These are phyloP conservation scores for Panonychus citri DNA, from an alignment of 1,140 invertebrate species.

Conservation along the genomic window DNA sequence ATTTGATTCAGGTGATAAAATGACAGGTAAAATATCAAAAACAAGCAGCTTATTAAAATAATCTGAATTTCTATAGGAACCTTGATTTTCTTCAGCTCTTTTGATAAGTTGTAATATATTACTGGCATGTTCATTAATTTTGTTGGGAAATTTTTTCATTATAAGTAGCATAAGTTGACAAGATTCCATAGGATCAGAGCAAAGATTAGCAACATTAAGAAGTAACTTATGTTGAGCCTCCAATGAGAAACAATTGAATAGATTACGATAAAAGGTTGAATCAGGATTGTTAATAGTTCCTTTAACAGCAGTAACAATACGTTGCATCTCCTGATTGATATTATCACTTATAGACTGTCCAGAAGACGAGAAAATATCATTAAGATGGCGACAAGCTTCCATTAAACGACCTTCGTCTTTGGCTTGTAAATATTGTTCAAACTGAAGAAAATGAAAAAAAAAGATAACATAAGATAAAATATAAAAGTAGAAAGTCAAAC, in stretches of 20 bases:
- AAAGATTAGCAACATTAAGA: background rate
- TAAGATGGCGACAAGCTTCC: background rate
- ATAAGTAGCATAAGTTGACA: constrained; percentile 1
- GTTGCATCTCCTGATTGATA: background rate
- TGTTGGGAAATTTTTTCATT: constrained; percentile 1
- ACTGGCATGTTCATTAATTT: background rate
- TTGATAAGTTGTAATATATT: background rate
- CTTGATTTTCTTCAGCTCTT: background rate
- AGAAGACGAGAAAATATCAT: background rate
- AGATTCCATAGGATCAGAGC: background rate
- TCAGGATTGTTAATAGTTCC: background rate
- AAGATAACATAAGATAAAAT: background rate
- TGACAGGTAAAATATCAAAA: constrained; percentile 2
- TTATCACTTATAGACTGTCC: background rate
- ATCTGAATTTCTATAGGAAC: background rate
- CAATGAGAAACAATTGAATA: background rate
- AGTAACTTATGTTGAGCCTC: background rate
- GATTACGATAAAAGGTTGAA: background rate
- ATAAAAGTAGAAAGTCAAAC: too few relatives aligned
- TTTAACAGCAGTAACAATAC: background rate
- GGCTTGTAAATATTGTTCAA: constrained; percentile 1
- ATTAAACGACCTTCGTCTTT: background rate
- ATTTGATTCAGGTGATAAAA: constrained; percentile 1
- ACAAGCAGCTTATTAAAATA: background rate
- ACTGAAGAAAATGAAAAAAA: background rate